A percentile compares a stretch with the other conserved stretches of the same genome.
phyloP scores from a whole-genome alignment of 2,113 vertebrate genomes.

The Corvus cornix region DNA sequence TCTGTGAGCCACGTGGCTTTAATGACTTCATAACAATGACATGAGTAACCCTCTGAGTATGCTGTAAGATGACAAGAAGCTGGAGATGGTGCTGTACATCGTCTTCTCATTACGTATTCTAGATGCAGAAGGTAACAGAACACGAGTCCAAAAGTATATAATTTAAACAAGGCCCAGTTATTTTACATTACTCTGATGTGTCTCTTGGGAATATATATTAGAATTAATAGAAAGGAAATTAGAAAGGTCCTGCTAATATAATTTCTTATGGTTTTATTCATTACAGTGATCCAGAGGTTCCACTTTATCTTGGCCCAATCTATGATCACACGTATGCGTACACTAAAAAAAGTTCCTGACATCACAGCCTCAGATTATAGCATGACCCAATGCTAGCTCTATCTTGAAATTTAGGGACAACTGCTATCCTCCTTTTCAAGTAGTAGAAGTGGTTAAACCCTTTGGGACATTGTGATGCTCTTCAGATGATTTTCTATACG shows the following conservation, averaged over 20 bases:
- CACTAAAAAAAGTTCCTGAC: not conserved
- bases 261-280: not conserved
- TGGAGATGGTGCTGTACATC: not conserved
- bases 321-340: accelerated
- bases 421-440: not conserved
- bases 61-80: not conserved
- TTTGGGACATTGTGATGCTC: not conserved
- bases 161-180: not conserved
- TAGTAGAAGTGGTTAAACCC: not conserved
- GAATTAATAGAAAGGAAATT: not conserved
- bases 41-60: not conserved
- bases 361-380: not conserved
- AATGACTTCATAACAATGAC: slow-evolving; percentile 27
- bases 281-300: not conserved
- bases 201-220: not conserved
- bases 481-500: not conserved
- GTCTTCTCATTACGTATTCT: not conserved
- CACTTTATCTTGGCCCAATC: not conserved
- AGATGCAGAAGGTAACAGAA: not conserved
- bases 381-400: not conserved
- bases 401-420: not conserved
- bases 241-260: not conserved
- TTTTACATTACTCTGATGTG: not conserved
- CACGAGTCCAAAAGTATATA: not conserved
- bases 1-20: not conserved